Conservation (phyloP, 1,140 invertebrate genomes). For the Drosophila suzukii region DNA sequence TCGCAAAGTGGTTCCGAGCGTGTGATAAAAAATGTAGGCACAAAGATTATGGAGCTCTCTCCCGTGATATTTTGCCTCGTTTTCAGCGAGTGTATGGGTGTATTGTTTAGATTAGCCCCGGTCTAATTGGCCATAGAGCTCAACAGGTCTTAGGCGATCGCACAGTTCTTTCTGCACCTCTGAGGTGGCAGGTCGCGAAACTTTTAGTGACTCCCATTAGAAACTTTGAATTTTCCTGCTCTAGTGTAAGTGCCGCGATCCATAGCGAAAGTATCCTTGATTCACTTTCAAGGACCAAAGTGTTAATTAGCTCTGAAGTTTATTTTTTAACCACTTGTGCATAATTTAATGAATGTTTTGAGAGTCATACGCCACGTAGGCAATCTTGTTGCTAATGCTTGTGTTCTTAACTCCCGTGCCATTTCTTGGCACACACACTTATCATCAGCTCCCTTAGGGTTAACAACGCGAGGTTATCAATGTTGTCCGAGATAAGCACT, state of each 20-base stretch:
- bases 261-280: conserved; percentile 5
- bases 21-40: conserved; percentile 60
- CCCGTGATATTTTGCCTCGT: conserved; percentile 1
- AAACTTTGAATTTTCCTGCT: background rate
- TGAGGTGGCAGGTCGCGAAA: conserved; percentile 69
- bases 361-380: conserved; percentile 36
- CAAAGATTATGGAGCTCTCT: conserved; percentile 58
- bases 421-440: conserved; percentile 4
- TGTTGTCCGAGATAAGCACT: conserved; percentile 39
- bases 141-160: conserved; percentile 54
- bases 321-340: background rate
- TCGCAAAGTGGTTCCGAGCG: conserved; percentile 63
- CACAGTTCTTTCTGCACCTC: conserved; percentile 64
- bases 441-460: conserved; percentile 46
- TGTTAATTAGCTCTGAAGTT: background rate
- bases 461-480: conserved; percentile 57
- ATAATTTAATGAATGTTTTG: background rate
- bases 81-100: conserved; percentile 16
- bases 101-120: conserved; percentile 70
- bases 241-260: conserved; percentile 39
- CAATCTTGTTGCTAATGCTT: conserved; percentile 19
- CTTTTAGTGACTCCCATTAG: background rate
- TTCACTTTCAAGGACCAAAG: background rate
- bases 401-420: conserved; percentile 14
- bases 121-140: conserved; percentile 70